Base-by-base conservation (phyloP, 2,113 vertebrate species). In the Grammomys dolichurus region DNA sequence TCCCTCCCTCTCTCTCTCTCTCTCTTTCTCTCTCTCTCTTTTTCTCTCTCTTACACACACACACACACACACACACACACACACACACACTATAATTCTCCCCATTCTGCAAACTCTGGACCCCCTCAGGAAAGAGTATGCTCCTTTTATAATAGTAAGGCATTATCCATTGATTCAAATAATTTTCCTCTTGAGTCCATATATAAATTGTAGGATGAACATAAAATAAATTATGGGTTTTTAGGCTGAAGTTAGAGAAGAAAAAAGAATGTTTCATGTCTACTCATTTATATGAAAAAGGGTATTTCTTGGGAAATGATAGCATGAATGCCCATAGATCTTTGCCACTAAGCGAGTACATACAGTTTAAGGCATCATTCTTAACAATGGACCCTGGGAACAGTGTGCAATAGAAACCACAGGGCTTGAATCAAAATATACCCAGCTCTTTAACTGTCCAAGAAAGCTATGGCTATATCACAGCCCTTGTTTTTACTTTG, bases 151-250 rank as follows among this genome's bases (percentile, higher is more conserved):
- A 72, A 31, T 48, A 65, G 58, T 54, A 31, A 60, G 26, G 24
- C 24, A 43, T 73, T 89, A 58, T 36, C n/a, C 19, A 43, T 4
- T 58, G 33, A 24, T 40, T 76, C 58, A 54, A 75, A 60, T 20
- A 77, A 9, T 69, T 92, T 94, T 94, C 33, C 75, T 95, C 33
- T 33, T 86, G 12, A 31, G 73, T 86, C 20, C 36, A 43, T n/a
- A 86, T 9, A 73, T n/a, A 60, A 72, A 85, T 14, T 48, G 26
- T 56, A 87, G 56, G 7, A 86, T 65, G 67, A 58, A 85, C 31
- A 84, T 87, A 75, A 86, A 31, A 67, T 65, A 81, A 80, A 89
- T 33, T 7, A 22, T 87, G 24, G 0, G 28, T 58, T 65, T 91
- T 58, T 81, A 69, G 56, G 51, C 14, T 65, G 17, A 4, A 69